Evolutionary conservation across 2,888 invertebrate species (phyloP), one percentile per base, ranked within the genome.

Genomic region (Eupithecia tripunctaria): DNA sequence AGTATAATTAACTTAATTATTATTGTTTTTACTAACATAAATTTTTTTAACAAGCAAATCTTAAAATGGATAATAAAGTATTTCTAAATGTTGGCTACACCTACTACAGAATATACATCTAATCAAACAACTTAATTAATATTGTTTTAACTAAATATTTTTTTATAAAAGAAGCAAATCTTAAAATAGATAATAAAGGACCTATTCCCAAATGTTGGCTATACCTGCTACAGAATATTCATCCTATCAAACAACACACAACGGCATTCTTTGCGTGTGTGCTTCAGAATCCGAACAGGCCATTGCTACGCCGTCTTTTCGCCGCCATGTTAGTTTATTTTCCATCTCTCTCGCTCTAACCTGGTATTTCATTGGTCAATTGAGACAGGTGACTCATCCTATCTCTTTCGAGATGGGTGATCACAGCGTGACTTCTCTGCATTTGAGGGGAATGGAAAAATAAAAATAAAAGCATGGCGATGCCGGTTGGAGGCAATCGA

Each of bases 401-500:
- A 84, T 88, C 91, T 89, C 89, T 82, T 82, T 90, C 83, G 73
- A 79, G 76, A 81, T 78, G 81, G 82, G 83, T 82, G 85, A 85
- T 86, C 86, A 85, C 86, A 88, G 88, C 88, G 88, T 86, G 88
- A 86, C 85, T 86, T 89, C 89, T 88, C 89, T 86, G 84, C 86
- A 87, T 89, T 91, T 84, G 86, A 88, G 92, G 93, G 93, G 91
- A 90, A 90, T 88, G 87, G 87, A 89, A 89, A 87, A 86, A 90
- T 87, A 83, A 87, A 70, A 85, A 88, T 86, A 85, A 64, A 86
- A 85, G 82, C 78, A 87, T 85, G 88, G 86, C 81, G 78, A 79
- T 75, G 83, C 84, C 82, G 83, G 82, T 81, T 73, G 82, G 78
- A 80, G 32, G 79, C 72, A 76, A 78, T 78, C 78, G 81, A 76